Conservation (phyloP, 2,113 vertebrate species). For the Bubo scandiacus region DNA sequence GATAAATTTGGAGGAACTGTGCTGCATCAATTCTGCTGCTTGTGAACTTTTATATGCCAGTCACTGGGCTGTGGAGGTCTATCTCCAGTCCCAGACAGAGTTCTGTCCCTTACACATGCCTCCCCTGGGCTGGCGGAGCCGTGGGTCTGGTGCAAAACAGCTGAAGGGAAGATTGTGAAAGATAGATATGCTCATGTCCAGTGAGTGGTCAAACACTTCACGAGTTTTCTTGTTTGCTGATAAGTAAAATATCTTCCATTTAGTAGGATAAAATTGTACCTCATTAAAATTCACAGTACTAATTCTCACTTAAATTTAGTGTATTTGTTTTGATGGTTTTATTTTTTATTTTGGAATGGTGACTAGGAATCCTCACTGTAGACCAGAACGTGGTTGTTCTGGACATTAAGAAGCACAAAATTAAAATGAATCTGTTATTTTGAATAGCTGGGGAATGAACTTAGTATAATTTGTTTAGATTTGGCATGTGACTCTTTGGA, state of each 20-base stretch:
- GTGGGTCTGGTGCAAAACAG: neutral
- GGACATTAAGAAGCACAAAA: neutral
- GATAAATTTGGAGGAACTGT: neutral
- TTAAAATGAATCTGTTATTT: neutral
- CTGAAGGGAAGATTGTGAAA: neutral
- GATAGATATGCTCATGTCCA: neutral
- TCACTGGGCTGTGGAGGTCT: neutral
- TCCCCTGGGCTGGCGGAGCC: neutral
- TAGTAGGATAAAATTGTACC: neutral
- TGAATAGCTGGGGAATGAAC: neutral
- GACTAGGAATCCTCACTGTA: neutral
- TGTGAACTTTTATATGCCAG: neutral
- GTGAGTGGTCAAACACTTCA: neutral
- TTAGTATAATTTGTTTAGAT: neutral
- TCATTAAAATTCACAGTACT: neutral
- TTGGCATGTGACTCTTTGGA: neutral
- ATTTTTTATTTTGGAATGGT: neutral
- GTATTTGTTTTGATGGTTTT: neutral
- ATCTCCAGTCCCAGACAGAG: neutral
- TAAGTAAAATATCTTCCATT: neutral
- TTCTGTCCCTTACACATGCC: accelerated
- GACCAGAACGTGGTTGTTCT: neutral
- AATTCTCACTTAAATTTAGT: neutral
- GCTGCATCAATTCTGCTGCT: neutral
- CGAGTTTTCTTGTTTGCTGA: accelerated